Evolutionary conservation across 2,113 vertebrate genomes (phyloP).

Genomic region (Myanophis thanlyinensis): DNA sequence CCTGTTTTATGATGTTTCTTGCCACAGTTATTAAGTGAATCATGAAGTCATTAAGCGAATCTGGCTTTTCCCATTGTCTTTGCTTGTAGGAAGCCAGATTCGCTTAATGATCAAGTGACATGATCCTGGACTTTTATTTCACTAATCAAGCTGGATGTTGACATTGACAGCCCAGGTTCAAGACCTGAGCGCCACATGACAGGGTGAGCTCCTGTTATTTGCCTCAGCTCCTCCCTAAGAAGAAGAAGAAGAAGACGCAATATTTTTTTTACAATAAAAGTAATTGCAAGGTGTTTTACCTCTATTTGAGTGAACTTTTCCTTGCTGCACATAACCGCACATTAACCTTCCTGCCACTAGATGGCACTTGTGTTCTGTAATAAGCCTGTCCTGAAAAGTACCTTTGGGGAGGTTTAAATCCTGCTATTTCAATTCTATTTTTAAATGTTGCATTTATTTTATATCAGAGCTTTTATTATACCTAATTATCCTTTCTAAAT

Average conservation of each 20-base stretch:
- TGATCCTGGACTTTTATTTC: too few relatives aligned
- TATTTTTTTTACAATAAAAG: too few relatives aligned
- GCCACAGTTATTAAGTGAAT: not conserved
- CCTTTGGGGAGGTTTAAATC: not conserved
- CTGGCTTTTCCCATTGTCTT: not conserved
- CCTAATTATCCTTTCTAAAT: constrained; percentile 69
- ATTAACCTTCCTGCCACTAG: constrained; percentile 43
- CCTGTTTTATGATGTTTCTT: not conserved
- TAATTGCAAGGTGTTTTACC: not conserved
- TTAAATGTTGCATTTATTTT: constrained; percentile 54
- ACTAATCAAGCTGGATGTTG: too few relatives aligned
- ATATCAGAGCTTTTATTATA: constrained; percentile 56
- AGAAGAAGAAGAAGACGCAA: too few relatives aligned
- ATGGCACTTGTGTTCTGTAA: constrained; percentile 57
- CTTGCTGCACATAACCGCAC: constrained; percentile 29
- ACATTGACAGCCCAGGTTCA: not conserved
- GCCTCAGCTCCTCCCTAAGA: not conserved
- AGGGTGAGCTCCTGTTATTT: not conserved
- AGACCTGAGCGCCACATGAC: not conserved
- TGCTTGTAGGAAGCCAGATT: not conserved
- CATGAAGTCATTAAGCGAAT: not conserved
- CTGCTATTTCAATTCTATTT: constrained; percentile 43
- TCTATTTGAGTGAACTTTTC: not conserved
- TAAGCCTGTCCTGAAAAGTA: not conserved
- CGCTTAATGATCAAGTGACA: too few relatives aligned